Evolutionary conservation across 2,888 invertebrate species (phyloP).

Genomic region (Ferdinandea cuprea): DNA sequence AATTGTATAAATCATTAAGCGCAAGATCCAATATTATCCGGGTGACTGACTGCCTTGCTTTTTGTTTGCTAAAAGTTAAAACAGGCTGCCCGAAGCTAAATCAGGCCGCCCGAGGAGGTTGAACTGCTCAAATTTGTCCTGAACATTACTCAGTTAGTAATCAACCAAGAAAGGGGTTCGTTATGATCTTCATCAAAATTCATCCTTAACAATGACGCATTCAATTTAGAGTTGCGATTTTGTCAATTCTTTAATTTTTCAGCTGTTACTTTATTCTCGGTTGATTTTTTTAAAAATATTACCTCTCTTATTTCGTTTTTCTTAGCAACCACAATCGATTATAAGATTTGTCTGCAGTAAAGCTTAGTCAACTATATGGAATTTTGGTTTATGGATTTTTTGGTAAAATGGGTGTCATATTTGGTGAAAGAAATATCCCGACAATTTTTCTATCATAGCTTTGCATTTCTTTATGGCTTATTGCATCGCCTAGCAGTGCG

Average conservation of each 20-base stretch:
- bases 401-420: not conserved
- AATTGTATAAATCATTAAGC: too few species aligned
- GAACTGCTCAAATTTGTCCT: too few species aligned
- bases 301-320: slow-evolving; percentile 20
- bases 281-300: slow-evolving; percentile 11
- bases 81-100: too few species aligned
- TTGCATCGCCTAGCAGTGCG: slow-evolving; percentile 20
- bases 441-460: slow-evolving; percentile 18
- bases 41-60: too few species aligned
- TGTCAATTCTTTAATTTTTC: slow-evolving; percentile 11
- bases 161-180: too few species aligned
- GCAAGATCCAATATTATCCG: too few species aligned
- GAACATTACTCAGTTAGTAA: too few species aligned
- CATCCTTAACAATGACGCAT: too few species aligned
- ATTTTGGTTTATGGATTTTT: slow-evolving; percentile 14
- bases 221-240: too few species aligned
- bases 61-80: too few species aligned
- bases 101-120: too few species aligned
- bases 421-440: slow-evolving; percentile 22
- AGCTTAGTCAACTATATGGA: slow-evolving; percentile 14
- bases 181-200: too few species aligned
- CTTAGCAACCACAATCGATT: slow-evolving; percentile 4
- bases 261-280: slow-evolving; percentile 6
- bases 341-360: slow-evolving; percentile 1
- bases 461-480: slow-evolving; percentile 18